These are phyloP conservation scores for Phaethon lepturus DNA, from an alignment of 2,113 vertebrate genomes.

Conservation along the genomic window DNA sequence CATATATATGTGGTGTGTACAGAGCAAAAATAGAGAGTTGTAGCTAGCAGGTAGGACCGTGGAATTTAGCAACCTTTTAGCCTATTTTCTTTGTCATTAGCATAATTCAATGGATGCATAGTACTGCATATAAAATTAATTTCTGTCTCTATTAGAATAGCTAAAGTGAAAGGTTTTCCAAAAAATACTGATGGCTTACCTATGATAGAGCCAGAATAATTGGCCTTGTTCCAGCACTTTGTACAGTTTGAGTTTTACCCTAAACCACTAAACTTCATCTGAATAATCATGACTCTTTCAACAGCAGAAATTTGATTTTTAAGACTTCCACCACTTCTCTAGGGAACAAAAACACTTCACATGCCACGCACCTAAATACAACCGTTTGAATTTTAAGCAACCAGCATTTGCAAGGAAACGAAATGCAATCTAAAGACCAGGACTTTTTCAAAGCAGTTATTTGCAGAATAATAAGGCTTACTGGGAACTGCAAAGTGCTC, in stretches of 20 bases:
- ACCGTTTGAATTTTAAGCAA: constrained; percentile 54
- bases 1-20: not conserved
- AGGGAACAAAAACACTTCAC: constrained; percentile 26
- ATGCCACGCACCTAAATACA: not conserved
- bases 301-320: not conserved
- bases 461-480: constrained; percentile 49
- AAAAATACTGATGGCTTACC: not conserved
- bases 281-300: constrained; percentile 18
- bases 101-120: not conserved
- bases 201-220: not conserved
- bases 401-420: constrained; percentile 29
- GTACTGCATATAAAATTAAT: not conserved
- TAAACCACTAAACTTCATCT: not conserved
- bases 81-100: not conserved
- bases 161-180: not conserved
- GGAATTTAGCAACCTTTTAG: not conserved
- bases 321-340: not conserved
- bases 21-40: not conserved
- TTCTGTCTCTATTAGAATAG: not conserved
- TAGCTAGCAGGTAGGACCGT: not conserved
- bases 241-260: not conserved
- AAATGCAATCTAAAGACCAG: constrained; percentile 38
- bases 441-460: constrained; percentile 32
- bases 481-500: not conserved
- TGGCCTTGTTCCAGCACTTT: not conserved